Base-by-base conservation (phyloP, 2,797 vertebrate species). In the Argya squamiceps region DNA sequence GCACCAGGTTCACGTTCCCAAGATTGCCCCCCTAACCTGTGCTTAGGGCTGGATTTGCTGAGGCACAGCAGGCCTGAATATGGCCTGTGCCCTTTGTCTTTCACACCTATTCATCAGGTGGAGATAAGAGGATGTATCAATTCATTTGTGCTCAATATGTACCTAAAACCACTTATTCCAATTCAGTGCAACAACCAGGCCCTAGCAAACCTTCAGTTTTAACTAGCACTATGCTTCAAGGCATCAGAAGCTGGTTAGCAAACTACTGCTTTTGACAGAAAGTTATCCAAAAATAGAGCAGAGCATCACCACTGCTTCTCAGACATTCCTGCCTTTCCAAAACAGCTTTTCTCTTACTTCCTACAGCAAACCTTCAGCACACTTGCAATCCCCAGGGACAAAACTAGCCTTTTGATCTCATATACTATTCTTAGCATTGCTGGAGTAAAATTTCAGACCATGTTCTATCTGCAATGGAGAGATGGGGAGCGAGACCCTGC, bases 201-300 rank as follows among this genome's bases (percentile, higher is more conserved):
- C 34, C 34, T 46, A 56, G 44, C 15, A 68, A 80, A 49, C 32
- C 37, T 82, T 52, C 36, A 41, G 15, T 65, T 73, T 62, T 86
- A 76, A 58, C 55, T 41, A 87, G 44, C 26, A 63, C 13, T 23
- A 1, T 34, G 68, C 43, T 89, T 84, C 15, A 34, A 76, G 77
- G 50, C 64, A n/a, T 88, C 32, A 85, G 78, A 86, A 92, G 78
- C 63, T 44, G 70, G 15, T 59, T 87, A 63, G 55, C 19, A 62
- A 93, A 62, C n/a, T 3, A 2, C 78, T 84, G 84, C 67, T 60
- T 79, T 62, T 55, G 77, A 79, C 24, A 53, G 69, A 68, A 89
- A 94, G 22, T 34, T 86, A 17, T 15, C 82, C 34, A 77, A 90
- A 95, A 94, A 55, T 23, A 92, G 85, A 84, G 71, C 7, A 1